Percentiles rank a stretch among this genome's conserved stretches.
Conservation (phyloP, 2,113 vertebrate species). For the Geothlypis trichas region DNA sequence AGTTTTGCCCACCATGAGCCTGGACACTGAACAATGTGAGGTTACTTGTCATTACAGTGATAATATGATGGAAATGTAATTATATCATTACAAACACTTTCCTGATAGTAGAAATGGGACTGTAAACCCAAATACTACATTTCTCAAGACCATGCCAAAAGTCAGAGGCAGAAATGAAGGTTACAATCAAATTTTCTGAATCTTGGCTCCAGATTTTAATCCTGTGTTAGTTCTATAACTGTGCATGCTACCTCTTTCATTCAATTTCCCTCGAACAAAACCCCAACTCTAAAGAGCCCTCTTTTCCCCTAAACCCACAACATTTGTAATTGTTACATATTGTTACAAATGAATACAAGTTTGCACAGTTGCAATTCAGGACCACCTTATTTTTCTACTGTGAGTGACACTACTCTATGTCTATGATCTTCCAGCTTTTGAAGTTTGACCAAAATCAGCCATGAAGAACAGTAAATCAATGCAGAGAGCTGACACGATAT, state of each 20-base stretch:
- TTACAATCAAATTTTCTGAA: neutral
- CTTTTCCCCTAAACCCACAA: neutral
- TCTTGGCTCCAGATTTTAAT: neutral
- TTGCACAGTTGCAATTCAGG: neutral
- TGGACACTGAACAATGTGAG: neutral
- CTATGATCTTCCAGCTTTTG: neutral
- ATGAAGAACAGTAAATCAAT: neutral
- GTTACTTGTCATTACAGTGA: neutral
- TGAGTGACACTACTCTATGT: neutral
- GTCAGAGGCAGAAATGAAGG: neutral
- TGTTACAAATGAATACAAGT: neutral
- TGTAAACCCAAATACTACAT: neutral
- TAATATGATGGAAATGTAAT: neutral
- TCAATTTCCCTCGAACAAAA: neutral
- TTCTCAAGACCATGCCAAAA: neutral
- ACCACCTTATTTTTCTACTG: neutral
- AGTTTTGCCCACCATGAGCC: neutral
- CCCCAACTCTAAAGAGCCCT: neutral
- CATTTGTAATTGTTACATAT: neutral
- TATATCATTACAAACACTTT: neutral
- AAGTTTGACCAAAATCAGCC: neutral
- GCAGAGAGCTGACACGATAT: slow-evolving; percentile 13
- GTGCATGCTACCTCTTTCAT: neutral
- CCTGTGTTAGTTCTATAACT: neutral
- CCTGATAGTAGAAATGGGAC: neutral